Evolutionary conservation across 2,797 vertebrate genomes (phyloP).

Genomic region (Spheniscus humboldti): DNA sequence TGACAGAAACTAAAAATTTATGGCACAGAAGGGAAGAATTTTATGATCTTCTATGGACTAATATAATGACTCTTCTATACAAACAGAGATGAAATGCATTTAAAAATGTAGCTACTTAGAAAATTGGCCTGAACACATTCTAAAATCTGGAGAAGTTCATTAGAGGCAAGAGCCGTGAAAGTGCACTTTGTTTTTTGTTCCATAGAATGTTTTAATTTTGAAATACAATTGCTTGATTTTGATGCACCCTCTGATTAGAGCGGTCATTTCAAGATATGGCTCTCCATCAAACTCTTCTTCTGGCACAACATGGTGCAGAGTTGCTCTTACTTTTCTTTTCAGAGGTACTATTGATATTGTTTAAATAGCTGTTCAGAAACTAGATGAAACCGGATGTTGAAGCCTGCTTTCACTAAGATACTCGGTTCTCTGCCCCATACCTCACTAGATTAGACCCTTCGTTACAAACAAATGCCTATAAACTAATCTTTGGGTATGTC

Average conservation of each 20-base stretch:
- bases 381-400: background rate
- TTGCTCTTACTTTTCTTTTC: background rate
- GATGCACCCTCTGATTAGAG: background rate
- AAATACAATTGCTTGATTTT: conserved; percentile 7
- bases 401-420: background rate
- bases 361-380: background rate
- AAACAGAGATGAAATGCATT: conserved; percentile 49
- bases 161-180: conserved; percentile 10
- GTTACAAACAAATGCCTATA: background rate
- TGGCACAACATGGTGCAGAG: background rate
- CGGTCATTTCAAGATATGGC: fast-evolving
- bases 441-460: background rate
- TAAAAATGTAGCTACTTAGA: conserved; percentile 25
- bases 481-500: background rate
- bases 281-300: background rate
- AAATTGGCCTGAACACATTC: conserved; percentile 24
- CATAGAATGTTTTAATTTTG: background rate
- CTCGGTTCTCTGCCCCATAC: background rate
- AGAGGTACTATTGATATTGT: background rate
- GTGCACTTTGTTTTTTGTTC: background rate
- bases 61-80: conserved; percentile 47
- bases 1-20: conserved; percentile 50
- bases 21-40: conserved; percentile 34
- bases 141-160: conserved; percentile 22
- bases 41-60: conserved; percentile 43